Evolutionary conservation across 2,113 vertebrate genomes (phyloP).

Genomic region (Hemibagrus wyckioides): DNA sequence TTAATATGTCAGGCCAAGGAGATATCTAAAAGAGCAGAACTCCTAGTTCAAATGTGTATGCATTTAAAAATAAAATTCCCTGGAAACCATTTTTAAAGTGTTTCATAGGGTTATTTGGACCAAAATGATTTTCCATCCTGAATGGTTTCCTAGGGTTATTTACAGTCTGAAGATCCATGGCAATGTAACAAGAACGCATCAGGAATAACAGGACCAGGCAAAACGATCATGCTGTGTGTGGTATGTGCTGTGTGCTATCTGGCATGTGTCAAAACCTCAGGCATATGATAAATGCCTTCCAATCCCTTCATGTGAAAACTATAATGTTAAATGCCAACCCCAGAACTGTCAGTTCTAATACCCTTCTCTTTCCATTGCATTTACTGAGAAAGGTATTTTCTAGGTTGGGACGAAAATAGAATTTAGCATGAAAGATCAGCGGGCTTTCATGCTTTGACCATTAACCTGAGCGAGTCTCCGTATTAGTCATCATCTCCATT

Average conservation of each 20-base stretch:
- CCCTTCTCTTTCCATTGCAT: not conserved
- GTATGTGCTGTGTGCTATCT: not conserved
- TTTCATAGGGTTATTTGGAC: not conserved
- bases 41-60: not conserved
- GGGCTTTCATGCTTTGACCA: not conserved
- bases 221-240: not conserved
- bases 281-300: not conserved
- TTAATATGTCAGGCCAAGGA: not conserved
- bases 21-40: not conserved
- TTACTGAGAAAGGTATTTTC: not conserved
- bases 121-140: not conserved
- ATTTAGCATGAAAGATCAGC: not conserved
- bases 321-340: not conserved
- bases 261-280: not conserved
- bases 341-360: constrained; percentile 4
- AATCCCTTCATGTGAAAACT: not conserved
- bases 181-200: not conserved
- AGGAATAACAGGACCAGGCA: constrained; percentile 2
- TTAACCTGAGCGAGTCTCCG: not conserved
- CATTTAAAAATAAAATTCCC: not conserved
- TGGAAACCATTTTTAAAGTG: not conserved
- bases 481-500: constrained; percentile 7
- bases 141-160: not conserved
- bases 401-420: not conserved
- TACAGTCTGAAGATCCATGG: not conserved